Evolutionary conservation across 1,140 invertebrate genomes (phyloP).

Genomic region (Drosophila grimshawi): DNA sequence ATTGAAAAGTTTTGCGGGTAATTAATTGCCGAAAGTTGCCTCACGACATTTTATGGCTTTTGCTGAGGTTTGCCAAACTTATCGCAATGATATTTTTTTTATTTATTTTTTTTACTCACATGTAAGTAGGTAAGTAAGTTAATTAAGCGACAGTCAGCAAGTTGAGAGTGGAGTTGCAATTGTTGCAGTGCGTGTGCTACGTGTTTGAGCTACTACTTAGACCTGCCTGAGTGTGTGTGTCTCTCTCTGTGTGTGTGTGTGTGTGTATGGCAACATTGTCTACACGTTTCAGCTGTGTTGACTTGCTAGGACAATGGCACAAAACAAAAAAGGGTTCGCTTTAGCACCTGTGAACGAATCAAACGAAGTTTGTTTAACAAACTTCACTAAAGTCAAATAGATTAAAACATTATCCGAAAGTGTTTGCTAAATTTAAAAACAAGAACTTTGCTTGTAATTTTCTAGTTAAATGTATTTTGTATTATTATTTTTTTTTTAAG

Average conservation of each 20-base stretch:
- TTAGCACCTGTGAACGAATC: neutral
- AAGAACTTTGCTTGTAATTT: no score
- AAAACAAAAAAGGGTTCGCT: neutral
- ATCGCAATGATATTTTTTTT: constrained; percentile 14
- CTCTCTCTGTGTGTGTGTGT: neutral
- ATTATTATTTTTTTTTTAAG: no score
- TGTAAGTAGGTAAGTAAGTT: constrained; percentile 55
- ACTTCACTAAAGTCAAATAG: neutral
- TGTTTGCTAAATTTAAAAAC: neutral
- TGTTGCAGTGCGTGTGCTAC: constrained; percentile 25
- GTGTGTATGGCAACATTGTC: neutral
- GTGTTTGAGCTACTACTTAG: constrained; percentile 29
- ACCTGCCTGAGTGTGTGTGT: constrained; percentile 1
- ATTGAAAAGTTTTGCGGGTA: constrained; percentile 79
- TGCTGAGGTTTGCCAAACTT: constrained; percentile 61
- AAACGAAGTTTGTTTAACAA: neutral
- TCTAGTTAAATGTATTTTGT: no score
- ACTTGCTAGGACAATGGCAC: neutral
- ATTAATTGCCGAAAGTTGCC: constrained; percentile 77
- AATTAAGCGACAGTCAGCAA: constrained; percentile 65
- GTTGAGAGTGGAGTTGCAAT: constrained; percentile 35
- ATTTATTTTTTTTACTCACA: constrained; percentile 12
- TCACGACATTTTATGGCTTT: constrained; percentile 74
- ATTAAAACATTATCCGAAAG: neutral
- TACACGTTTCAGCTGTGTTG: constrained; percentile 21